Base-by-base conservation (phyloP, 2,113 vertebrate species). In the Neodontobutis hainanensis region DNA sequence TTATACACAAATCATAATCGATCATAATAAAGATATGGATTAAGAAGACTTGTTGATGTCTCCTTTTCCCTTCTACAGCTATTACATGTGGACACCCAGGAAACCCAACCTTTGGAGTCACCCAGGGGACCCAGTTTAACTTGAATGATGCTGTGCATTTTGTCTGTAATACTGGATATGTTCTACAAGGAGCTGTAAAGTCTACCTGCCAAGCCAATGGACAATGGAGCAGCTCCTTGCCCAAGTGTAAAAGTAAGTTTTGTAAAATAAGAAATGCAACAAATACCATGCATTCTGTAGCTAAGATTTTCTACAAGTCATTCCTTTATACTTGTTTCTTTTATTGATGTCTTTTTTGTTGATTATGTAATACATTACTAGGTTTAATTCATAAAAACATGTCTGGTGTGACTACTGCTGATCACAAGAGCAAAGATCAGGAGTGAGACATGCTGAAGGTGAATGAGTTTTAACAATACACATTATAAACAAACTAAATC, bases 11-110 rank as follows among this genome's bases (percentile, higher is more conserved):
- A 27, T 27, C 19, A 27, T 27, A 27, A 27, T 27, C 19, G n/a
- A 27, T 27, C 19, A 27, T 27, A 27, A 27, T 1, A 27, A 27
- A 27, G 1, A 27, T 27, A 27, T 27, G 19, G 19, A 27, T 27
- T 2, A 27, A 34, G 6, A n/a, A 55, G 12, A 9, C 44, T 6
- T 36, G 35, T 38, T 55, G 52, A 12, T 12, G n/a, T 58, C 0
- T 53, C 5, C 1, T 68, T 52, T 61, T 0, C 19, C 11, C 11
- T 64, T 80, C 73, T 48, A 5, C 57, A 99, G 97, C 97, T 5
- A 98, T 98, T 76, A 99, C 97, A 34, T 99, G 97, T 0, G 97
- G 96, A 53, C 97, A 98, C 73, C 97, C 97, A 0, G 97, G 97
- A 46, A 99, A 97, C 70, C 96, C 97, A 0, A 83, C 88, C 61